A percentile compares a stretch with the other conserved stretches of the same genome.
These are phyloP conservation scores for Erythrocercus mccallii DNA, from an alignment of 2,113 vertebrate genomes.

Conservation along the genomic window DNA sequence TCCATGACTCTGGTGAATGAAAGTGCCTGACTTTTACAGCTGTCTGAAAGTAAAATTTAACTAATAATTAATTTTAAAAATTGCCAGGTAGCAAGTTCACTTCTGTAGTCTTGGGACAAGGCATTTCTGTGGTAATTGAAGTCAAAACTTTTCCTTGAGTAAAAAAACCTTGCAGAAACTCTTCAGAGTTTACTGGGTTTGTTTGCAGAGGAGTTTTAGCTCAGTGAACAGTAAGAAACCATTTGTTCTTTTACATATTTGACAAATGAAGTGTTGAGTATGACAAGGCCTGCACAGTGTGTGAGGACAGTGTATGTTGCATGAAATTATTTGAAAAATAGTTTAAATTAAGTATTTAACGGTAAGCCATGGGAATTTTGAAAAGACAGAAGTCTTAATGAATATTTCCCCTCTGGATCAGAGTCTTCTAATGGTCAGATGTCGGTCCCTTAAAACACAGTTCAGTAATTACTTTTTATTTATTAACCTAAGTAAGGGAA, in stretches of 20 bases:
- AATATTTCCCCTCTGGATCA: neutral
- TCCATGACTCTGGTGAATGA: rapidly evolving
- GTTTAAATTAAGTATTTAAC: neutral
- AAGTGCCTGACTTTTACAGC: neutral
- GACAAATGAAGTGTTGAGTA: neutral
- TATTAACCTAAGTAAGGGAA: neutral
- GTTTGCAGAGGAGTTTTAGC: neutral
- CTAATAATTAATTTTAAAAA: neutral
- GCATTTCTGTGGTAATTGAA: neutral
- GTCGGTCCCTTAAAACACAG: neutral
- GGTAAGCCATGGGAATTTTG: neutral
- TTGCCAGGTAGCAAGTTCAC: neutral
- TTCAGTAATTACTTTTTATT: neutral
- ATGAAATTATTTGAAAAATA: neutral
- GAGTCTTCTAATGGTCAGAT: neutral
- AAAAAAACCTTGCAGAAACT: neutral
- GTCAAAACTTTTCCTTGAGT: neutral
- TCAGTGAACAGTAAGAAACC: neutral
- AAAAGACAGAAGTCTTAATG: neutral
- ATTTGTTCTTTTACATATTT: neutral
- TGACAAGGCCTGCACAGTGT: neutral
- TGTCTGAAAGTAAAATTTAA: neutral
- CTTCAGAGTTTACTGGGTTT: neutral
- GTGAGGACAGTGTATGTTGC: neutral
- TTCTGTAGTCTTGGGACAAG: neutral